These are phyloP conservation scores for Menidia menidia DNA, from an alignment of 2,797 vertebrate species.

Conservation along the genomic window DNA sequence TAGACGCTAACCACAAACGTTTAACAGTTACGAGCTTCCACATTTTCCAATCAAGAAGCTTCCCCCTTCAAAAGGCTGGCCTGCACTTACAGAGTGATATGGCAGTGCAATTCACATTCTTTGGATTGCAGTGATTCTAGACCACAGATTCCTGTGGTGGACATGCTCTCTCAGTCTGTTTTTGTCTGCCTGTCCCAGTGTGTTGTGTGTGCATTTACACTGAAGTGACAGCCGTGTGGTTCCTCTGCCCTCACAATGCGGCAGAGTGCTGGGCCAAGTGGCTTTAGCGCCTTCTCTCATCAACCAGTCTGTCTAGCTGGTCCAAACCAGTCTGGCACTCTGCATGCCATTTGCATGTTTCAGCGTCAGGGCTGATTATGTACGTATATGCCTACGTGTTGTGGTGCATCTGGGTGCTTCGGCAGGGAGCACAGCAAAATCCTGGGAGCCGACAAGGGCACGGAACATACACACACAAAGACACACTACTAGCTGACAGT, in stretches of 20 bases:
- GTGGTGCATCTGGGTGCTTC: constrained; percentile 32
- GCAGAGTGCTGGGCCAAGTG: constrained; percentile 69
- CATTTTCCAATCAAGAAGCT: constrained; percentile 64
- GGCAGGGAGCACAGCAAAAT: constrained; percentile 5
- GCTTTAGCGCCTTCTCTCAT: constrained; percentile 77
- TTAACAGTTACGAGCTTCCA: constrained; percentile 54
- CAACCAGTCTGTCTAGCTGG: constrained; percentile 69
- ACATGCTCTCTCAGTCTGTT: constrained; percentile 68
- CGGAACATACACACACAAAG: constrained; percentile 1
- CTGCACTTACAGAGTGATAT: constrained; percentile 57
- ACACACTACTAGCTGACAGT: constrained; percentile 32
- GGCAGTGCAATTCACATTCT: constrained; percentile 74
- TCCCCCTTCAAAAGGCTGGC: constrained; percentile 58
- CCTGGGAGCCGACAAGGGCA: constrained; percentile 27
- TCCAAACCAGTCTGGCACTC: constrained; percentile 61
- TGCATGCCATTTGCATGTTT: constrained; percentile 49
- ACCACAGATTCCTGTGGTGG: constrained; percentile 83
- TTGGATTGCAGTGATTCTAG: constrained; percentile 76
- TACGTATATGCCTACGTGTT: constrained; percentile 34
- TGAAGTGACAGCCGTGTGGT: constrained; percentile 72
- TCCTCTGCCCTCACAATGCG: constrained; percentile 68
- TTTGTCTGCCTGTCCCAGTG: constrained; percentile 68
- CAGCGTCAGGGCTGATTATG: constrained; percentile 22
- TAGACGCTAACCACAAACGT: constrained; percentile 60
- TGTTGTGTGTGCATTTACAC: constrained; percentile 69